A percentile compares a stretch with the other conserved stretches of the same genome.
phyloP scores from a whole-genome alignment of 2,113 vertebrate genomes.

The Melanostigma gelatinosum region DNA sequence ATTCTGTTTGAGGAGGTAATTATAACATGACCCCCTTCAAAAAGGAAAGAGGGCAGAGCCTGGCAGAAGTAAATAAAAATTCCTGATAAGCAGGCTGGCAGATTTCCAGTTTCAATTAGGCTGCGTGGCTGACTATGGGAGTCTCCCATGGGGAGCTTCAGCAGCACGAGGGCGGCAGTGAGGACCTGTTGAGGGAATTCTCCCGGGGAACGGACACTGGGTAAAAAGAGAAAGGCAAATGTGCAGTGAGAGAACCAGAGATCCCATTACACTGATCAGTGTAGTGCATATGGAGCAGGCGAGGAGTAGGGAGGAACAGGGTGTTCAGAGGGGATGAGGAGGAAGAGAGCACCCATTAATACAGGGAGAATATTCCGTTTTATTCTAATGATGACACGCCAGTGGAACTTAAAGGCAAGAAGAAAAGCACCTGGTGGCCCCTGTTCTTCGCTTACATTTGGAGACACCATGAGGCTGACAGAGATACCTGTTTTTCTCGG shows the following conservation, averaged over 20 bases:
- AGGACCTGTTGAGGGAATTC: constrained; percentile 55
- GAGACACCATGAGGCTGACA: constrained; percentile 32
- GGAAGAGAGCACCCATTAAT: constrained; percentile 57
- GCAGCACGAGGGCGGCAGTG: constrained; percentile 22
- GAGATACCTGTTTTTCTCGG: constrained; percentile 28
- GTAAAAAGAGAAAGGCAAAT: constrained; percentile 75
- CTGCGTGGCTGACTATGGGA: constrained; percentile 42
- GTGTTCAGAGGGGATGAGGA: constrained; percentile 36
- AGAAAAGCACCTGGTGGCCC: constrained; percentile 44
- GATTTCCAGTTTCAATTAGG: constrained; percentile 73
- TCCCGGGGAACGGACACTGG: constrained; percentile 42
- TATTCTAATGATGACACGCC: constrained; percentile 68
- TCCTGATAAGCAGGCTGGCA: constrained; percentile 56
- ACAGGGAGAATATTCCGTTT: constrained; percentile 75
- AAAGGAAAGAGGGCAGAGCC: constrained; percentile 53
- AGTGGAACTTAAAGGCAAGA: constrained; percentile 38
- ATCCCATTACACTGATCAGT: constrained; percentile 68
- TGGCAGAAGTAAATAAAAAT: constrained; percentile 70
- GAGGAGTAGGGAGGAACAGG: constrained; percentile 25
- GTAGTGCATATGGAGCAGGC: constrained; percentile 38
- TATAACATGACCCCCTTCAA: constrained; percentile 71
- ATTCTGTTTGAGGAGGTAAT: constrained; percentile 81
- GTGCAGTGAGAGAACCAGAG: constrained; percentile 62
- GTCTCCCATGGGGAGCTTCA: constrained; percentile 36
- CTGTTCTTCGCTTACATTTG: constrained; percentile 21